Conservation (phyloP, 2,797 vertebrate genomes). For the Sebastes hubbsi region DNA sequence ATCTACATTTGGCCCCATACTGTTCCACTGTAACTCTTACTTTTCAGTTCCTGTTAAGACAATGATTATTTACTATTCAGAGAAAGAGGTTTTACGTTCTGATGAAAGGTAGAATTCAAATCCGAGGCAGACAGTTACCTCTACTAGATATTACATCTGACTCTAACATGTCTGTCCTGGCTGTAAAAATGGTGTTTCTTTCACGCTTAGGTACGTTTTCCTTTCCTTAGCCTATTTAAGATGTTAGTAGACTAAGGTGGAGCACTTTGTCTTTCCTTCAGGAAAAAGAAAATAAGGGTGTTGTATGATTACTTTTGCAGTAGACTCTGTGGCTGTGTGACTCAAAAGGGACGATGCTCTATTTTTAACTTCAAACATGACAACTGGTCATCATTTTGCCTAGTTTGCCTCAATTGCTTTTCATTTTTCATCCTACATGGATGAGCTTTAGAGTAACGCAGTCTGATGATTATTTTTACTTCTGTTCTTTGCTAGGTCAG, state of each 20-base stretch:
- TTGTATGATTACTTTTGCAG: not conserved
- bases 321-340: slow-evolving; percentile 8
- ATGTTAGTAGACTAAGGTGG: not conserved
- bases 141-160: not conserved
- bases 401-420: slow-evolving; percentile 28
- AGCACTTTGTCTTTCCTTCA: not conserved
- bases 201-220: not conserved
- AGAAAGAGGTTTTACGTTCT: not conserved
- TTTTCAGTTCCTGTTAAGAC: not conserved
- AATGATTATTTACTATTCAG: not conserved
- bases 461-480: not conserved
- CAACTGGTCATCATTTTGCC: slow-evolving; percentile 27
- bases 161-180: not conserved
- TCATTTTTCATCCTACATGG: slow-evolving; percentile 8
- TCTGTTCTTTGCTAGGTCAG: slow-evolving; percentile 39
- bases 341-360: slow-evolving; percentile 30
- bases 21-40: not conserved
- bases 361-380: slow-evolving; percentile 52
- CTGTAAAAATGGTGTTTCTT: not conserved
- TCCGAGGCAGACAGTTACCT: not conserved
- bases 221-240: not conserved
- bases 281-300: not conserved
- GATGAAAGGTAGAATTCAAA: not conserved
- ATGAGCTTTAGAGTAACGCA: not conserved
- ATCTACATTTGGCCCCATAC: not conserved